These are phyloP conservation scores for Trichogramma dendrolimi DNA, from an alignment of 2,888 invertebrate species.

Conservation along the genomic window DNA sequence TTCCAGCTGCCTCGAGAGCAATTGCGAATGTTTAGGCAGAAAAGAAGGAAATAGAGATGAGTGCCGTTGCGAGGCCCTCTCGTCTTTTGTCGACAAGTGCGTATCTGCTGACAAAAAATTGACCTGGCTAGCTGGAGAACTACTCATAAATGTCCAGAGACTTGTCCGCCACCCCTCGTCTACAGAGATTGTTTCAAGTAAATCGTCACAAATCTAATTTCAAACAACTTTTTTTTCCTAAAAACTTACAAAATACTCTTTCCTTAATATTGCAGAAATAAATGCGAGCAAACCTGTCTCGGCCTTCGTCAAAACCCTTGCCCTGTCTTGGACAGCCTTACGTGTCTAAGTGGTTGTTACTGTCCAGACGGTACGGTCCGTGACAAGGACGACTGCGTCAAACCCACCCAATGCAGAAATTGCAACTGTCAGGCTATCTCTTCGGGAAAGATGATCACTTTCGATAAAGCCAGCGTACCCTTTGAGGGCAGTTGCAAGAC, in stretches of 20 bases:
- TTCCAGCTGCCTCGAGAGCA: slow-evolving; percentile 67
- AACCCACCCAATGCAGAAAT: slow-evolving; percentile 70
- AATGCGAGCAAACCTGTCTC: slow-evolving; percentile 76
- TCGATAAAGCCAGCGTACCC: slow-evolving; percentile 74
- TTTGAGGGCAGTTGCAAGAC: slow-evolving; percentile 77
- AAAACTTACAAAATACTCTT: background rate
- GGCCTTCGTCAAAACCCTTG: slow-evolving; percentile 60
- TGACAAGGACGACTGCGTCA: slow-evolving; percentile 65
- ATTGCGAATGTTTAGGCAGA: slow-evolving; percentile 68
- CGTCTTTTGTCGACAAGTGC: slow-evolving; percentile 71
- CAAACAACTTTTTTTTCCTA: background rate
- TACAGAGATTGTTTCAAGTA: slow-evolving; percentile 77
- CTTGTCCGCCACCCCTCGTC: slow-evolving; percentile 72
- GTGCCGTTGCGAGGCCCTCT: slow-evolving; percentile 69
- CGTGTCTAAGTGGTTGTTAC: slow-evolving; percentile 78
- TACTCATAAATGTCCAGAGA: slow-evolving; percentile 66
- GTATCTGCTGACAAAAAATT: slow-evolving; percentile 60
- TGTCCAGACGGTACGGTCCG: slow-evolving; percentile 73
- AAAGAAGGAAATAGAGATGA: slow-evolving; percentile 49
- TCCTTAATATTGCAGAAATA: slow-evolving; percentile 33
- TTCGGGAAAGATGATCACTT: slow-evolving; percentile 76
- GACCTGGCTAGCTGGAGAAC: slow-evolving; percentile 71
- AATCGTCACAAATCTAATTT: slow-evolving; percentile 28
- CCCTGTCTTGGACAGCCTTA: slow-evolving; percentile 43
- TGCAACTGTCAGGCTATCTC: slow-evolving; percentile 73